Percentiles rank a stretch among this genome's conserved stretches.
These are phyloP conservation scores for Deilephila elpenor DNA, from an alignment of 2,888 invertebrate species.

Conservation along the genomic window DNA sequence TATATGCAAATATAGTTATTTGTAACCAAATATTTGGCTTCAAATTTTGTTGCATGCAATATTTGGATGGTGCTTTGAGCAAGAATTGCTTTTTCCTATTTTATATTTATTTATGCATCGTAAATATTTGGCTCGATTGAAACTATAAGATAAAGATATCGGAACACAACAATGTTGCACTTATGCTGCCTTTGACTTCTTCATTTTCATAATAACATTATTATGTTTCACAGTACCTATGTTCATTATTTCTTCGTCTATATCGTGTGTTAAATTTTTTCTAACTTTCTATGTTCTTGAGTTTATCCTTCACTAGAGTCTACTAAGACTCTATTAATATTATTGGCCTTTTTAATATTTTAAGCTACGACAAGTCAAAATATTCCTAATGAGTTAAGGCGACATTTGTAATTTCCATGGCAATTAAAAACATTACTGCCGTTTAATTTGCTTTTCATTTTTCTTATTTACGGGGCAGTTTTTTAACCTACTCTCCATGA, in stretches of 20 bases:
- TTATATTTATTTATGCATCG: conserved; percentile 5
- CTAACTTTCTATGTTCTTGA: too few relatives aligned
- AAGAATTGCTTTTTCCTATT: neutral
- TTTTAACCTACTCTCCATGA: too few relatives aligned
- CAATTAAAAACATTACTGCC: too few relatives aligned
- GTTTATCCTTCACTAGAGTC: too few relatives aligned
- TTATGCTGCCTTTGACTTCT: neutral
- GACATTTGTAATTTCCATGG: too few relatives aligned
- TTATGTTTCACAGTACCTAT: neutral
- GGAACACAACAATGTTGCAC: neutral
- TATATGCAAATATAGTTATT: neutral
- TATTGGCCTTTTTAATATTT: too few relatives aligned
- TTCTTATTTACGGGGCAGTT: too few relatives aligned
- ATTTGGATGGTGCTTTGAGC: neutral
- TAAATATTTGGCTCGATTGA: conserved; percentile 14
- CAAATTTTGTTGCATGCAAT: neutral
- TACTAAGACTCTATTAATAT: too few relatives aligned
- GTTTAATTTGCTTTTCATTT: too few relatives aligned
- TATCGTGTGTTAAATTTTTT: neutral
- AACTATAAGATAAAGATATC: neutral
- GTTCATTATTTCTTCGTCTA: neutral
- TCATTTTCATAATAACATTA: neutral
- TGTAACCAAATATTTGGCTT: conserved; percentile 5
- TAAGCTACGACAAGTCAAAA: too few relatives aligned
- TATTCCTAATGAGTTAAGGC: too few relatives aligned